These are phyloP conservation scores for Eptatretus atami DNA, from an alignment of 2,797 vertebrate genomes.

Conservation along the genomic window DNA sequence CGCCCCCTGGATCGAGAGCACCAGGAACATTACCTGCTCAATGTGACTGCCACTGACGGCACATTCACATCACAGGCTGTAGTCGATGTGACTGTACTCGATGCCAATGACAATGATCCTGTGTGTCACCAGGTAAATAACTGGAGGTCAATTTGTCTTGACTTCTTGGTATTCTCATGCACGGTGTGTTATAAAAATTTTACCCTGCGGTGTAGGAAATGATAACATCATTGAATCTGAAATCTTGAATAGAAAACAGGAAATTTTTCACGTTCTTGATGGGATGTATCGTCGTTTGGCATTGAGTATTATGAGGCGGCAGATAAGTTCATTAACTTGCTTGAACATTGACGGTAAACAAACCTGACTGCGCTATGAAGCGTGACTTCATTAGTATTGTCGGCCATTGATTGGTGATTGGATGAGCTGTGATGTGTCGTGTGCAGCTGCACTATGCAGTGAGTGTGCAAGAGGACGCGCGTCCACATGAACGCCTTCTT, in stretches of 20 bases:
- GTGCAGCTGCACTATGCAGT: slow-evolving; percentile 43
- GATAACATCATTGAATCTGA: neutral
- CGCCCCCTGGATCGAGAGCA: slow-evolving; percentile 66
- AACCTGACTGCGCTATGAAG: no score
- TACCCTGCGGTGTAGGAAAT: neutral
- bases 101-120: slow-evolving; percentile 86
- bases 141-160: no score
- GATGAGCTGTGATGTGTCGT: no score
- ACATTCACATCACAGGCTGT: slow-evolving; percentile 56
- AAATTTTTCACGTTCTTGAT: neutral
- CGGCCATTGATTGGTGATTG: no score
- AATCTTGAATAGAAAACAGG: slow-evolving; percentile 1
- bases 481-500: slow-evolving; percentile 40
- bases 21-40: slow-evolving; percentile 72
- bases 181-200: neutral
- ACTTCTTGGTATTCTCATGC: no score
- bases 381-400: no score
- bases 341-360: no score
- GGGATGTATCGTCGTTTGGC: no score
- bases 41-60: slow-evolving; percentile 76
- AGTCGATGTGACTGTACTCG: slow-evolving; percentile 88
- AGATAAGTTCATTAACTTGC: no score
- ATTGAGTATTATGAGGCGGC: no score
- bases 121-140: slow-evolving; percentile 57
- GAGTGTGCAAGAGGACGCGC: slow-evolving; percentile 43